Evolutionary conservation across 2,888 invertebrate genomes (phyloP), one percentile per base, ranked within the genome.

Genomic region (Eupithecia insigniata): DNA sequence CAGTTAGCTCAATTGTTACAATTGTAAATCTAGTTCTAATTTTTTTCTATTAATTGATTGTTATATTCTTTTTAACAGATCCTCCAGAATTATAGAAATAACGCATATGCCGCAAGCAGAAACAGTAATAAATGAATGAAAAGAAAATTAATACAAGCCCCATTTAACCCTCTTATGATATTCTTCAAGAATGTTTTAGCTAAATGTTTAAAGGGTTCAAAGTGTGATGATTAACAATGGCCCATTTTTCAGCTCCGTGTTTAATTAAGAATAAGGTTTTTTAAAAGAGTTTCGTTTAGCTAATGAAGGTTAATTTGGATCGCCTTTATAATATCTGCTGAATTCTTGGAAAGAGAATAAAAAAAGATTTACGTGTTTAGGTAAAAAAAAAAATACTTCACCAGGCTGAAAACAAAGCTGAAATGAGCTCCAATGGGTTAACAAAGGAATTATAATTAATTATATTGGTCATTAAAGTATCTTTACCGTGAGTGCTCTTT

Each of bases 191-290:
- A 67, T 26, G 26, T 67, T 67, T 72, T 70, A 43, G 39, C 46
- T 58, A 26, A 70, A 51, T 69, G 51, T 65, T 67, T 46, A 55
- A 75, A 69, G 30, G 70, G 61, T n/a, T n/a, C 43, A 70, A 70
- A 72, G 46, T 69, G 87, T 86, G 86, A 87, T 87, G 89, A 89
- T 90, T 90, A 89, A 89, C 89, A 91, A 87, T 86, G 81, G 83
- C 84, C 85, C 88, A 88, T 90, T 87, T 89, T 87, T 84, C 83
- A 82, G 81, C 84, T 82, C 83, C 84, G 81, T 84, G 87, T 83
- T 91, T 91, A 91, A 92, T 92, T 90, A 90, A 89, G 89, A 87
- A 87, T 86, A 85, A 83, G 89, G 89, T 88, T 87, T 82, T 71
- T 30, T 82, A 82, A 87, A 88, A 84, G 87, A 90, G 88, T 90